Conservation (phyloP, 2,888 invertebrate genomes). For the Eurois occulta region DNA sequence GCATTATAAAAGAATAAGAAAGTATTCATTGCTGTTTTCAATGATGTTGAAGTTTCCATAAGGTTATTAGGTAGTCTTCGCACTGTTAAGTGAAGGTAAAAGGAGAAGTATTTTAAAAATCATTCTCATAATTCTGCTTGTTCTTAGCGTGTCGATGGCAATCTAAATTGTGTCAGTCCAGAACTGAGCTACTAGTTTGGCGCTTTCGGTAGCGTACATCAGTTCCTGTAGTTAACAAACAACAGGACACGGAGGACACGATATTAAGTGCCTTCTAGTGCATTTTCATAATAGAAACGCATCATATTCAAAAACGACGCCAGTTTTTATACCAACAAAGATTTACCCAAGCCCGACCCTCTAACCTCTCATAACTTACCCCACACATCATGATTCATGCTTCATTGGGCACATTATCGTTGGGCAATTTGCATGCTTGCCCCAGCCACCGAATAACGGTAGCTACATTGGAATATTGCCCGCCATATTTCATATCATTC, state of each 20-base stretch:
- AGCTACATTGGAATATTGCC: constrained; percentile 75
- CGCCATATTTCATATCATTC: constrained; percentile 68
- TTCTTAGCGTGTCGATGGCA: too few species aligned
- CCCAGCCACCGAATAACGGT: constrained; percentile 78
- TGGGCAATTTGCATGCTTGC: constrained; percentile 80
- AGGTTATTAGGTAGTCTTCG: neutral
- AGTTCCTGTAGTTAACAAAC: too few species aligned
- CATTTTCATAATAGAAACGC: neutral
- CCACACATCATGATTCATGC: constrained; percentile 71
- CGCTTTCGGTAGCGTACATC: too few species aligned
- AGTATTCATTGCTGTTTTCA: neutral
- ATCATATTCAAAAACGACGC: neutral
- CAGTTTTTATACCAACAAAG: constrained; percentile 7
- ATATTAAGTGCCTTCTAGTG: too few species aligned
- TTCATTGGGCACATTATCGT: constrained; percentile 81
- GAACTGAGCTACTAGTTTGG: too few species aligned
- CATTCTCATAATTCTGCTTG: neutral
- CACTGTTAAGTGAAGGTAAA: neutral
- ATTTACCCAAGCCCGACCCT: neutral
- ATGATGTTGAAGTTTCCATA: neutral
- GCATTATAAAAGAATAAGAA: neutral
- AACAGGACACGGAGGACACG: too few species aligned
- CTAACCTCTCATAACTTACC: constrained; percentile 46
- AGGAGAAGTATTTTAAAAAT: neutral
- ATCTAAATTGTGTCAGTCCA: too few species aligned